Percentiles rank a stretch among this genome's conserved stretches.
Conservation (phyloP, 1,140 invertebrate genomes). For the Aphis gossypii region DNA sequence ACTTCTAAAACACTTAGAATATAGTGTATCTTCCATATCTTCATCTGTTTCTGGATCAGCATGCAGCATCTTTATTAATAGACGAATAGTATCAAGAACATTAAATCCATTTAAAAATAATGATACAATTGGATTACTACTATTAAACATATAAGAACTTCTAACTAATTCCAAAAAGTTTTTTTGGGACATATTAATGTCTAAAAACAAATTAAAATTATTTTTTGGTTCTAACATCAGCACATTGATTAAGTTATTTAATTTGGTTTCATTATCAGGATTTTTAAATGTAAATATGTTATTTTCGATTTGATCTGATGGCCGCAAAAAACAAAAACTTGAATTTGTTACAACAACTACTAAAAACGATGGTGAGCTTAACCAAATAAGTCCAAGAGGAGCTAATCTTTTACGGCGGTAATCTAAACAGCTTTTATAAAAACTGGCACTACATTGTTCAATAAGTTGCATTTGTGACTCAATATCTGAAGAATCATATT, state of each 20-base stretch:
- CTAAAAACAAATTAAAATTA: conserved; percentile 39
- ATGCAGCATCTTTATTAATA: conserved; percentile 29
- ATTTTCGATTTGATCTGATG: conserved; percentile 36
- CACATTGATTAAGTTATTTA: conserved; percentile 8
- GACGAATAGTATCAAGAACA: background rate
- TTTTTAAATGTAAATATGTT: conserved; percentile 1
- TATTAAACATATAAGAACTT: conserved; percentile 30
- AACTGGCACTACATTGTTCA: conserved; percentile 54
- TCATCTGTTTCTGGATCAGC: background rate
- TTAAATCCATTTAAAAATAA: conserved; percentile 43
- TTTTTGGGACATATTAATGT: conserved; percentile 23
- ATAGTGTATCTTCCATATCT: background rate
- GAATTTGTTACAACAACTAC: conserved; percentile 48
- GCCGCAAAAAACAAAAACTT: conserved; percentile 53
- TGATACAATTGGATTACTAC: background rate
- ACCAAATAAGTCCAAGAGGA: conserved; percentile 50
- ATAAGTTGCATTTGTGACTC: conserved; percentile 47
- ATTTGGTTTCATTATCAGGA: background rate
- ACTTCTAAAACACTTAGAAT: conserved; percentile 37
- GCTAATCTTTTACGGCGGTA: conserved; percentile 52
- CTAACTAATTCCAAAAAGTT: conserved; percentile 37
- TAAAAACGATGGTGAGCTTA: conserved; percentile 36
- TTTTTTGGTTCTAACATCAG: conserved; percentile 12
- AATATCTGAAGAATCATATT: conserved; percentile 46
- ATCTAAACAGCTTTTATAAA: conserved; percentile 55